These are phyloP conservation scores for Petroica traversi DNA, from an alignment of 2,113 vertebrate species.

Conservation along the genomic window DNA sequence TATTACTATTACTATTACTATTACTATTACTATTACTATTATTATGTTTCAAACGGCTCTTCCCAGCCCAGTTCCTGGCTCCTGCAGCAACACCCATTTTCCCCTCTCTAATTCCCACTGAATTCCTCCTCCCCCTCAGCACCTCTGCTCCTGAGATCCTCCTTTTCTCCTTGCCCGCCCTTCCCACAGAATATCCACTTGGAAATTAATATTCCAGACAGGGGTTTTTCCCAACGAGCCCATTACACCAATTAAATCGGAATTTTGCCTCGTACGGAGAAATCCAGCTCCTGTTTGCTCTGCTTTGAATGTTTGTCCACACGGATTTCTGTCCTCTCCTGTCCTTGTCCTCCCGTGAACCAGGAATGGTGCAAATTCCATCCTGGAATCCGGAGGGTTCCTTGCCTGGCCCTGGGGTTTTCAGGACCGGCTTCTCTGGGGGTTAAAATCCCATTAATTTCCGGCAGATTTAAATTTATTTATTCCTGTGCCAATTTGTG, in stretches of 20 bases:
- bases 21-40: too few species aligned
- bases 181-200: background rate
- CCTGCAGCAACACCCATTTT: background rate
- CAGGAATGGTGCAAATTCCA: background rate
- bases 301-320: background rate
- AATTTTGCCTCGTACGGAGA: background rate
- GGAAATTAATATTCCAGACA: constrained; percentile 31
- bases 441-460: constrained; percentile 10
- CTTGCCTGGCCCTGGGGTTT: background rate
- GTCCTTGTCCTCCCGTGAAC: constrained; percentile 46
- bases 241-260: background rate
- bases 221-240: background rate
- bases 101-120: background rate
- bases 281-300: background rate
- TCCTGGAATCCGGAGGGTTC: background rate
- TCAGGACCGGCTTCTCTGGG: background rate
- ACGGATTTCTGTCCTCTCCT: background rate
- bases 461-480: constrained; percentile 4
- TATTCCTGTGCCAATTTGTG: constrained; percentile 10
- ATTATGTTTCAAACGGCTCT: background rate
- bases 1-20: too few species aligned
- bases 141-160: background rate
- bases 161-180: background rate
- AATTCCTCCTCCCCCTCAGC: background rate
- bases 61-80: background rate